Evolutionary conservation across 2,113 vertebrate species (phyloP).

Genomic region (Nothocercus julius): DNA sequence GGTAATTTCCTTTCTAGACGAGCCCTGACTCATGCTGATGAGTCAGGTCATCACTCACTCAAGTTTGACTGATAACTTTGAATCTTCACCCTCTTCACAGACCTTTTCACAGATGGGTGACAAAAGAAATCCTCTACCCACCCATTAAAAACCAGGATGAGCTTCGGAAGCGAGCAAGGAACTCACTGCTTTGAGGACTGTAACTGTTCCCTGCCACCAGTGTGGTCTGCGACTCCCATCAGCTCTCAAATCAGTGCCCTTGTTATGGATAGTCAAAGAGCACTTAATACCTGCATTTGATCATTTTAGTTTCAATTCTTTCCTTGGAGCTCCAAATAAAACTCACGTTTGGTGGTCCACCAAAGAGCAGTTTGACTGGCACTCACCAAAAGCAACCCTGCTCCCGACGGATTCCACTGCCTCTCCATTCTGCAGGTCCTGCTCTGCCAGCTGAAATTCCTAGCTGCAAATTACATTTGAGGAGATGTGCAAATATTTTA

Average conservation of each 20-base stretch:
- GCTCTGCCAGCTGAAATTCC: not conserved
- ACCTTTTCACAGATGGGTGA: not conserved
- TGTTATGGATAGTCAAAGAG: not conserved
- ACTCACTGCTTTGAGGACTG: not conserved
- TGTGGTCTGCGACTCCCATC: not conserved
- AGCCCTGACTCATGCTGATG: conserved; percentile 44
- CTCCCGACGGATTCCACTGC: not conserved
- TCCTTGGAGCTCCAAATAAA: not conserved
- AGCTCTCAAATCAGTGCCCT: not conserved
- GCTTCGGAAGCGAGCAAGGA: not conserved
- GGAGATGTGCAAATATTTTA: conserved; percentile 31
- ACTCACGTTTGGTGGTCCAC: not conserved
- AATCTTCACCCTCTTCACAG: not conserved
- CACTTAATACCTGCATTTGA: not conserved
- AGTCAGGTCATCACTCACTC: conserved; percentile 26
- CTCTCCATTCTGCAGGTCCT: not conserved
- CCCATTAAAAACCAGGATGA: not conserved
- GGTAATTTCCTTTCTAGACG: not conserved
- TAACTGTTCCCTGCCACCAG: not conserved
- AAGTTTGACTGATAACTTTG: not conserved
- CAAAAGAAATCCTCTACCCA: not conserved
- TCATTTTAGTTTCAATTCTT: not conserved
- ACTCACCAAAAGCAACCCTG: not conserved
- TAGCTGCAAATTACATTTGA: not conserved
- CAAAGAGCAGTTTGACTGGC: not conserved